Conservation (phyloP, 2,797 vertebrate species). For the Hozukius guyotensis region DNA sequence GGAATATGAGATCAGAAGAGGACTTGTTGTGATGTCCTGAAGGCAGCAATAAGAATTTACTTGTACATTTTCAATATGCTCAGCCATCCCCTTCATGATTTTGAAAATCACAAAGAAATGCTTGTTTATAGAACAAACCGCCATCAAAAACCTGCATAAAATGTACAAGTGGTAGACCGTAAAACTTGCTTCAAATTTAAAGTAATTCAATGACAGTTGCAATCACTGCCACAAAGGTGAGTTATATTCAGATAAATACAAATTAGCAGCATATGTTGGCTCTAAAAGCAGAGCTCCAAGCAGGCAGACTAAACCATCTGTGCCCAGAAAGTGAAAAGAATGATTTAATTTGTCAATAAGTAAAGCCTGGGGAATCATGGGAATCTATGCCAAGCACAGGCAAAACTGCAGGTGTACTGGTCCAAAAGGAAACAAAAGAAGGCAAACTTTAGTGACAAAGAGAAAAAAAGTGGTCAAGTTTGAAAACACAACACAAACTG, state of each 20-base stretch:
- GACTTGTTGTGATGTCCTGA: not conserved
- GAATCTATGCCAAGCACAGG: not conserved
- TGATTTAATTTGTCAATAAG: not conserved
- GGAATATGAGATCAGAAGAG: not conserved
- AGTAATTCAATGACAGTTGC: not conserved
- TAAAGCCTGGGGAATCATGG: not conserved
- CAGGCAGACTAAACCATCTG: not conserved
- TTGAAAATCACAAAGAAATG: not conserved
- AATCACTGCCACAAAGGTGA: not conserved
- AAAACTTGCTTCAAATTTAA: not conserved
- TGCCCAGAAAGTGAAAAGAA: not conserved
- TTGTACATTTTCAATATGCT: not conserved
- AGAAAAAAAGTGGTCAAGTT: not conserved
- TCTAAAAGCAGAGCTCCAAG: not conserved
- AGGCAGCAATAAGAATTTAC: not conserved
- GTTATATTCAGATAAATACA: not conserved
- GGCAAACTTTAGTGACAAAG: not conserved
- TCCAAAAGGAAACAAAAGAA: not conserved
- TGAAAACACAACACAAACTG: not conserved
- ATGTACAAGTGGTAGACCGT: not conserved
- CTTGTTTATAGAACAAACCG: not conserved
- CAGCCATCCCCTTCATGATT: not conserved
- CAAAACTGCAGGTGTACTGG: not conserved
- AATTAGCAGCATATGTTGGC: not conserved
- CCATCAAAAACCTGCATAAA: not conserved